These are phyloP conservation scores for Sinhomidia bicolor DNA, from an alignment of 2,888 invertebrate genomes.

Conservation along the genomic window DNA sequence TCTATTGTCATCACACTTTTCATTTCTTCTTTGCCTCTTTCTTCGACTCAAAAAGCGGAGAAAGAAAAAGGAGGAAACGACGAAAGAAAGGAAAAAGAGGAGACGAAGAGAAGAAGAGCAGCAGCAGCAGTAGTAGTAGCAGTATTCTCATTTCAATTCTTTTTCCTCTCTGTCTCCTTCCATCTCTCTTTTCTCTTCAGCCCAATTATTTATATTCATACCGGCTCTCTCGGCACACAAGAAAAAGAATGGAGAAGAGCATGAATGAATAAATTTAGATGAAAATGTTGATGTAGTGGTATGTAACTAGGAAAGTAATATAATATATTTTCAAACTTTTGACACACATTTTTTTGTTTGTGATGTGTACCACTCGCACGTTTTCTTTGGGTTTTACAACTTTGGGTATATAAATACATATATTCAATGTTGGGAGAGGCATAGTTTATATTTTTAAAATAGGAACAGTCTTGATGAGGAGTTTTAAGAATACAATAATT, in stretches of 20 bases:
- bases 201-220: constrained; percentile 65
- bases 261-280: constrained; percentile 28
- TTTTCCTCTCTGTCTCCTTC: constrained; percentile 17
- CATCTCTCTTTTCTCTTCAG: neutral
- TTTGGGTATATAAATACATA: too few species aligned
- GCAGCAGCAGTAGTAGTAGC: constrained; percentile 64
- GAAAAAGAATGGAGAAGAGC: constrained; percentile 1
- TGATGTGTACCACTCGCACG: neutral
- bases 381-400: too few species aligned
- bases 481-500: too few species aligned
- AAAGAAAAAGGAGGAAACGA: constrained; percentile 25
- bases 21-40: constrained; percentile 52
- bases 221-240: neutral
- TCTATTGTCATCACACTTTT: constrained; percentile 68
- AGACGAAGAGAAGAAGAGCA: constrained; percentile 60
- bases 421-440: too few species aligned
- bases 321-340: constrained; percentile 41
- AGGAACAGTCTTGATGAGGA: too few species aligned
- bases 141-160: constrained; percentile 64
- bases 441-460: too few species aligned
- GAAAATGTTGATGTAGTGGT: constrained; percentile 38
- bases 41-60: constrained; percentile 24
- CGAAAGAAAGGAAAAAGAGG: constrained; percentile 33
- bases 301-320: constrained; percentile 21
- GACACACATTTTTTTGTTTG: neutral